Percentiles rank a stretch among this genome's conserved stretches.
Evolutionary conservation across 2,113 vertebrate genomes (phyloP).

Genomic region (Chloropsis hardwickii): DNA sequence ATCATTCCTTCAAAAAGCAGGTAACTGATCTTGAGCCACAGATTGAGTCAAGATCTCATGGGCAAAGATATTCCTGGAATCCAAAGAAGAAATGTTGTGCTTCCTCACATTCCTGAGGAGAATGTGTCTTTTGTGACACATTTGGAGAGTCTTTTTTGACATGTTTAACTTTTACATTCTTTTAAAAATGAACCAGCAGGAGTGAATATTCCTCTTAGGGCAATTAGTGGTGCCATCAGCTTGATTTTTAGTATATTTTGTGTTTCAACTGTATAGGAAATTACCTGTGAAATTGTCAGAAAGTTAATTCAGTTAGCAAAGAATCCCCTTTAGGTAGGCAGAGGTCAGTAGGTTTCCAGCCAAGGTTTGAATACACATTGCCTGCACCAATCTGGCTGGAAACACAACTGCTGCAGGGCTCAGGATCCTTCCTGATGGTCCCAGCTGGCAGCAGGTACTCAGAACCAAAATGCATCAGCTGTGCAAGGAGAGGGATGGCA

Average conservation of each 20-base stretch:
- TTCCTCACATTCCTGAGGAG: neutral
- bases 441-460: neutral
- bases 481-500: neutral
- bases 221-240: neutral
- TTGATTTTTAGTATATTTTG: neutral
- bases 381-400: neutral
- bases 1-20: slow-evolving; percentile 12
- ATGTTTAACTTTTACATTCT: neutral
- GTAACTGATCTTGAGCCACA: slow-evolving; percentile 4
- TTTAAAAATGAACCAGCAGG: neutral
- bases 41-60: neutral
- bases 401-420: neutral
- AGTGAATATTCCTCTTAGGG: neutral
- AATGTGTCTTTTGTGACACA: neutral
- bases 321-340: neutral
- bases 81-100: neutral
- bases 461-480: neutral
- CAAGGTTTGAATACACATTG: neutral
- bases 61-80: slow-evolving; percentile 26
- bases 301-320: neutral
- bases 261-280: neutral
- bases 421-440: neutral
- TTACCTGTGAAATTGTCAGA: neutral
- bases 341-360: slow-evolving; percentile 5
- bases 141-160: slow-evolving; percentile 2